Evolutionary conservation across 2,113 vertebrate genomes (phyloP).

Genomic region (Danio rerio): DNA sequence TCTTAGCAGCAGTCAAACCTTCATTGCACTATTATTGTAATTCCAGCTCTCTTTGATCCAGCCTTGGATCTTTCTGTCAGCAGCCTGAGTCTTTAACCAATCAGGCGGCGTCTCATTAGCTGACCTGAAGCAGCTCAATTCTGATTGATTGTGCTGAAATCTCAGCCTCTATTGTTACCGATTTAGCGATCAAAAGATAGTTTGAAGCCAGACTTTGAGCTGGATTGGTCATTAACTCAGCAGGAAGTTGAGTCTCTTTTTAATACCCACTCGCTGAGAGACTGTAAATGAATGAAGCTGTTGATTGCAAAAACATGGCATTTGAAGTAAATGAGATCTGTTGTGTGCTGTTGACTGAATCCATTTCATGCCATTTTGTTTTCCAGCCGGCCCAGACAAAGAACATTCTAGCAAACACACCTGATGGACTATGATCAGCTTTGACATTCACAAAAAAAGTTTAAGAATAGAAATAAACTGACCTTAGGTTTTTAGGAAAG

Average conservation of each 20-base stretch:
- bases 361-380: constrained; percentile 19
- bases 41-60: neutral
- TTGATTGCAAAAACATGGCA: no score
- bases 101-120: neutral
- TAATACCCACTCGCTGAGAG: neutral
- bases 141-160: neutral
- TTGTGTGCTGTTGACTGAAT: neutral
- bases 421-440: constrained; percentile 3
- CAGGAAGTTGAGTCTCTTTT: neutral
- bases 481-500: neutral
- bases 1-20: no score
- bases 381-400: constrained; percentile 4
- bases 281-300: neutral
- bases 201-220: neutral
- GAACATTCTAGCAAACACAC: constrained; percentile 13
- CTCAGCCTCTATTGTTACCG: neutral
- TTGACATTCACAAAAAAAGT: neutral
- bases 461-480: neutral
- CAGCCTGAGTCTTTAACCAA: neutral
- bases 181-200: neutral
- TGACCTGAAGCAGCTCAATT: neutral
- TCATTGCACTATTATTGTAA: no score
- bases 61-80: neutral
- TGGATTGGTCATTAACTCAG: neutral
- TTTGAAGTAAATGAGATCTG: neutral